phyloP scores from a whole-genome alignment of 2,113 vertebrate species.

The Pseudolaguvia tuberculata region DNA sequence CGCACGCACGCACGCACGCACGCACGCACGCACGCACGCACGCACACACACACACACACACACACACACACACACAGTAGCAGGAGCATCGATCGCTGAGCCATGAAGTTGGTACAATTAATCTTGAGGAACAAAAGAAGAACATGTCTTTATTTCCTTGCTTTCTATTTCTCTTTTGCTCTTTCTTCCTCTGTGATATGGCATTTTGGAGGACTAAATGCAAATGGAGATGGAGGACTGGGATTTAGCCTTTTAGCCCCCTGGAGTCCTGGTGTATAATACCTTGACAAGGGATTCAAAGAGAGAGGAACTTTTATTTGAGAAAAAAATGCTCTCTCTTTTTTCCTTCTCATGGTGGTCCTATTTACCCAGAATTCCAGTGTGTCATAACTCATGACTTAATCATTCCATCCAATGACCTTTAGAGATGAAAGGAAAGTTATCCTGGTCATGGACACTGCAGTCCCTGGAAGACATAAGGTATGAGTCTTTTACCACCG shows the following conservation, averaged over 20 bases:
- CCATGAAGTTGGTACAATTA: conserved; percentile 71
- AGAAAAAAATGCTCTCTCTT: conserved; percentile 4
- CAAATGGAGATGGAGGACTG: conserved; percentile 29
- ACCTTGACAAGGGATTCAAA: conserved; percentile 48
- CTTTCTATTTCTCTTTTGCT: conserved; percentile 10
- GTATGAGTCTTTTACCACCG: too few relatives aligned
- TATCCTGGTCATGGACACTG: background rate
- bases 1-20: too few relatives aligned
- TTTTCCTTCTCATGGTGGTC: conserved; percentile 34
- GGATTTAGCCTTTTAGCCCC: conserved; percentile 31
- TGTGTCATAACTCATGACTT: conserved; percentile 53
- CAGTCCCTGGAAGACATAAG: background rate
- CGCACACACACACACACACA: too few relatives aligned
- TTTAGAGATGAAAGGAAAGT: conserved; percentile 21
- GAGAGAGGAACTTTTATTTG: conserved; percentile 45
- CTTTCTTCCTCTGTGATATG: conserved; percentile 51
- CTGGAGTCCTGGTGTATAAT: conserved; percentile 38
- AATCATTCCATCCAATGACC: conserved; percentile 33
- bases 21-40: too few relatives aligned
- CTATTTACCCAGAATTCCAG: conserved; percentile 47
- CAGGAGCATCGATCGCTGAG: conserved; percentile 57
- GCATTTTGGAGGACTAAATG: conserved; percentile 55
- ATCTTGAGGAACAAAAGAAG: conserved; percentile 61
- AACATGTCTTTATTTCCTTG: conserved; percentile 39
- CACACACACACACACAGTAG: conserved; percentile 16